Evolutionary conservation across 1,140 invertebrate genomes (phyloP).

Genomic region (Caerostris extrusa): DNA sequence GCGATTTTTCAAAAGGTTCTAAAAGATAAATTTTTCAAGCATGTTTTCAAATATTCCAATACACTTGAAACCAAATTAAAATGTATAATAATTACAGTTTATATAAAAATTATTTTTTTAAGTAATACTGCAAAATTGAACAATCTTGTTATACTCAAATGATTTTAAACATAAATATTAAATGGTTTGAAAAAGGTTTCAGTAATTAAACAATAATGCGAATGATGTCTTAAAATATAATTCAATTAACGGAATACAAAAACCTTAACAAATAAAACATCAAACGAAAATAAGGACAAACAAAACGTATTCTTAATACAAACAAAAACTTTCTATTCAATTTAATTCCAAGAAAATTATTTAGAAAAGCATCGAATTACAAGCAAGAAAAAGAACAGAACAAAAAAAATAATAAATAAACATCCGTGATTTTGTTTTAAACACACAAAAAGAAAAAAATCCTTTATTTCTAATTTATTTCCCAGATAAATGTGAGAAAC

Average conservation of each 20-base stretch:
- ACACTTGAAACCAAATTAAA: too few relatives aligned
- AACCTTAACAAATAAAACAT: not conserved
- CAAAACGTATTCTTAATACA: not conserved
- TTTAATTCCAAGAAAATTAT: not conserved
- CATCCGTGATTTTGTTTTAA: slow-evolving; percentile 19
- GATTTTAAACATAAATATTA: not conserved
- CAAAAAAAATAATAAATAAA: not conserved
- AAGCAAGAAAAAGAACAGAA: not conserved
- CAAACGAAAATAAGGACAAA: not conserved
- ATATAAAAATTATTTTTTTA: too few relatives aligned
- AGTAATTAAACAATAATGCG: not conserved
- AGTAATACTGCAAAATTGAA: not conserved
- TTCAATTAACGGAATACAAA: not conserved
- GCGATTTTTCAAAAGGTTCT: too few relatives aligned
- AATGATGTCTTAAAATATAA: not conserved
- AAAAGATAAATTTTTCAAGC: too few relatives aligned
- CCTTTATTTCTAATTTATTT: not conserved
- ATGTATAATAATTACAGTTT: too few relatives aligned
- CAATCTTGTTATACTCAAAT: not conserved
- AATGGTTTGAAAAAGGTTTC: not conserved
- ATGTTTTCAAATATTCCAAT: too few relatives aligned
- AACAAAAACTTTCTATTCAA: not conserved
- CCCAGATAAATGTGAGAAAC: not conserved
- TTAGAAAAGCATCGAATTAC: not conserved
- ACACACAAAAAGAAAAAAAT: not conserved